A percentile compares a stretch with the other conserved stretches of the same genome.
phyloP scores from a whole-genome alignment of 2,888 invertebrate genomes.

The Sesia apiformis region DNA sequence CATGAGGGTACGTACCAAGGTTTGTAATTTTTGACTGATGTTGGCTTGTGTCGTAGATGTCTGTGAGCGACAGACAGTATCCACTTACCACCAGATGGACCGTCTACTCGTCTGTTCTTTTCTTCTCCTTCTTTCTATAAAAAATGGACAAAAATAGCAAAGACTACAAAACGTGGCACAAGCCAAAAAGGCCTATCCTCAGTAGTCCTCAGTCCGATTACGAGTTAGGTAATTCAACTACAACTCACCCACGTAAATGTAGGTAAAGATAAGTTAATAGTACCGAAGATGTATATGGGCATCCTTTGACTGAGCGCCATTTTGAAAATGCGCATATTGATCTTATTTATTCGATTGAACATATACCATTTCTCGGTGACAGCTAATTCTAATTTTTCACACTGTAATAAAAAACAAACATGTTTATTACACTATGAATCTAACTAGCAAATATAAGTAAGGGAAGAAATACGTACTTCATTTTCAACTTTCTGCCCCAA shows the following conservation, averaged over 20 bases:
- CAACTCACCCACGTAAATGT: constrained; percentile 60
- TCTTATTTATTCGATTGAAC: constrained; percentile 36
- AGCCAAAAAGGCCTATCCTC: too few relatives aligned
- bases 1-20: too few relatives aligned
- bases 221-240: not conserved
- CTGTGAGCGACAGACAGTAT: too few relatives aligned
- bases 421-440: not conserved
- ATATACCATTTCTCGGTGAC: constrained; percentile 59
- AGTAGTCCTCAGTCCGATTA: too few relatives aligned
- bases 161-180: too few relatives aligned
- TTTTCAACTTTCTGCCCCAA: constrained; percentile 56
- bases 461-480: constrained; percentile 25
- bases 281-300: constrained; percentile 61
- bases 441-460: not conserved
- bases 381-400: constrained; percentile 34
- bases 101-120: too few relatives aligned
- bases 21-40: too few relatives aligned
- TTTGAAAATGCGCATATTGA: constrained; percentile 42
- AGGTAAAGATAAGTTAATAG: constrained; percentile 45
- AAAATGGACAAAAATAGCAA: too few relatives aligned
- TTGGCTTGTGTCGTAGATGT: too few relatives aligned
- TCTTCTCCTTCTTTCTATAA: too few relatives aligned
- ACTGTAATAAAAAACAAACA: constrained; percentile 26
- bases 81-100: too few relatives aligned
- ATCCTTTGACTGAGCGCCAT: constrained; percentile 51